Evolutionary conservation across 2,888 invertebrate genomes (phyloP), one percentile per base, ranked within the genome.

Genomic region (Ligdia adustata): DNA sequence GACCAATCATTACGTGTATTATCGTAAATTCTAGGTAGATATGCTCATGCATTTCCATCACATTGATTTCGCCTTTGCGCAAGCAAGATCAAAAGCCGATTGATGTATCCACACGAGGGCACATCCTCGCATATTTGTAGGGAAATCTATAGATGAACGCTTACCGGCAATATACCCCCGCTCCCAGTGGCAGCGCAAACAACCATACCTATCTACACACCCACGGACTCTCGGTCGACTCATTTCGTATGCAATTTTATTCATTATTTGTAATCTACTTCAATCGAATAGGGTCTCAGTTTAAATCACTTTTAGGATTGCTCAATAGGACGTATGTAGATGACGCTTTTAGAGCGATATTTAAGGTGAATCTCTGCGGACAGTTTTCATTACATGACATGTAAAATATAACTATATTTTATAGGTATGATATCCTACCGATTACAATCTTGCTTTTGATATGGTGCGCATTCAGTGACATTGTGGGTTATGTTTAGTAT

Each of bases 191-290:
- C 74, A 79, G 69, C 65, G 72, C 86, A 88, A 86, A 85, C 84
- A 86, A 75, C 72, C 74, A 69, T 75, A 78, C 22, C 22, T 22
- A 22, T n/a, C n/a, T n/a, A n/a, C 22, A 22, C 72, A 77, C 79
- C 80, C 79, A 75, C 82, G 77, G 82, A 77, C 82, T 75, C 77
- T 75, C 77, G 72, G 72, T 81, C 77, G 75, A 73, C 87, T 88
- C 88, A 89, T 89, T 89, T 83, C 84, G 82, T 84, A 89, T 89
- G 89, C 89, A 89, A 89, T 89, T 89, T 89, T 88, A 89, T 88
- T 88, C 89, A 89, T 89, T 88, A 89, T 89, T 89, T 89, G 89
- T 89, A 88, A 89, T 88, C 87, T 83, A 83, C 88, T 88, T 84
- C 86, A 88, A 87, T 89, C 79, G 87, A 83, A 86, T 85, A 82